Evolutionary conservation across 92 coral and sea anemone genomes (phyloP).

Genomic region (Blastomussa wellsi): DNA sequence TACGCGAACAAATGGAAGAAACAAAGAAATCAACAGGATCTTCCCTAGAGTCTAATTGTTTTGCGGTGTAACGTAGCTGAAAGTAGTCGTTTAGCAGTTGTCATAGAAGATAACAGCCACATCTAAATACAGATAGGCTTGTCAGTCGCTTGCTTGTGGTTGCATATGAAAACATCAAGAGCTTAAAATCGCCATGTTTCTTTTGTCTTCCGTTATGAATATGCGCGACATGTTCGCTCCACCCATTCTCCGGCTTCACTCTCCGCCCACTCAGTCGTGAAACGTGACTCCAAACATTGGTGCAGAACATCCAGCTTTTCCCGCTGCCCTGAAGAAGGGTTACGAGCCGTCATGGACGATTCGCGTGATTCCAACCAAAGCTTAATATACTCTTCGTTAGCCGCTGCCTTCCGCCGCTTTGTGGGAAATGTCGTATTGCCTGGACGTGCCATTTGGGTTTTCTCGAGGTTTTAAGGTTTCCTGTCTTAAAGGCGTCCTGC

Average conservation of each 20-base stretch:
- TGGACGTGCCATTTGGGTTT: conserved; percentile 20
- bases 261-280: background rate
- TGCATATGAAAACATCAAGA: background rate
- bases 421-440: background rate
- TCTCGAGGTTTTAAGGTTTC: background rate
- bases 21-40: background rate
- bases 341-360: background rate
- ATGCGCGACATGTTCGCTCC: background rate
- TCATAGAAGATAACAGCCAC: background rate
- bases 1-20: background rate
- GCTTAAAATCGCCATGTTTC: background rate
- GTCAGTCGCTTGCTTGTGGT: background rate
- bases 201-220: background rate
- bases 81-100: background rate
- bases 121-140: background rate
- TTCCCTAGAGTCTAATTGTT: background rate
- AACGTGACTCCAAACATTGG: conserved; percentile 6
- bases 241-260: background rate
- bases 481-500: background rate
- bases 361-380: conserved; percentile 11
- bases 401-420: conserved; percentile 9
- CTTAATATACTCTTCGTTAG: background rate
- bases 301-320: background rate
- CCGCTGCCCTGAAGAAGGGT: background rate
- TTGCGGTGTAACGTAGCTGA: background rate